A percentile compares a stretch with the other conserved stretches of the same genome.
phyloP scores from a whole-genome alignment of 2,113 vertebrate species.

The Turnix velox region DNA sequence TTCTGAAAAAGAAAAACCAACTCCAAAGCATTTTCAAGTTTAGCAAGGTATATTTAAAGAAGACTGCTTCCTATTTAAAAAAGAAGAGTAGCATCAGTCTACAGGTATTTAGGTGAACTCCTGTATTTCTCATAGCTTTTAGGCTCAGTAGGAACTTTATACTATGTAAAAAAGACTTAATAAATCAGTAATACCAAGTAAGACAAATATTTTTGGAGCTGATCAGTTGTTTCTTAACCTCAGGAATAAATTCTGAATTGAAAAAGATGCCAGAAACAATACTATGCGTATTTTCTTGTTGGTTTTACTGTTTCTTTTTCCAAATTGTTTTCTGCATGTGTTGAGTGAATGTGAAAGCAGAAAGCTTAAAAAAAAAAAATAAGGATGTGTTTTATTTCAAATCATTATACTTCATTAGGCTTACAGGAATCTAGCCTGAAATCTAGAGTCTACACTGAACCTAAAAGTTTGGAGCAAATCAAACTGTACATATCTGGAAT shows the following conservation, averaged over 20 bases:
- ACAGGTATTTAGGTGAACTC: not conserved
- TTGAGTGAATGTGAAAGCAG: not conserved
- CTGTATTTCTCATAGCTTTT: not conserved
- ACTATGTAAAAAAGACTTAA: not conserved
- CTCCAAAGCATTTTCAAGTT: not conserved
- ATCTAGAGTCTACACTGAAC: not conserved
- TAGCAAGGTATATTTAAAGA: not conserved
- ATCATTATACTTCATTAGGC: not conserved
- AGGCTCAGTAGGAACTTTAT: not conserved
- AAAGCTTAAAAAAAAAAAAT: not conserved
- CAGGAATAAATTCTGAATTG: not conserved
- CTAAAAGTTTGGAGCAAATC: not conserved
- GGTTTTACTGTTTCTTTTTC: not conserved
- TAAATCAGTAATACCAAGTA: not conserved
- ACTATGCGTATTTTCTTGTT: no score
- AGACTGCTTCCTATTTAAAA: not conserved
- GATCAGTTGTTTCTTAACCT: not conserved
- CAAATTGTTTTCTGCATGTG: not conserved
- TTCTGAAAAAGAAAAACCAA: slow-evolving; percentile 22
- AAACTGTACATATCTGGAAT: not conserved
- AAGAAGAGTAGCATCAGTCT: not conserved
- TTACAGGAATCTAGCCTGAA: not conserved
- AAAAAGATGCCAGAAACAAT: not conserved
- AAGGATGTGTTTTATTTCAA: not conserved
- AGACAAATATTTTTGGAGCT: not conserved